Conservation (phyloP, 2,888 invertebrate genomes). For the Steinernema hermaphroditum region DNA sequence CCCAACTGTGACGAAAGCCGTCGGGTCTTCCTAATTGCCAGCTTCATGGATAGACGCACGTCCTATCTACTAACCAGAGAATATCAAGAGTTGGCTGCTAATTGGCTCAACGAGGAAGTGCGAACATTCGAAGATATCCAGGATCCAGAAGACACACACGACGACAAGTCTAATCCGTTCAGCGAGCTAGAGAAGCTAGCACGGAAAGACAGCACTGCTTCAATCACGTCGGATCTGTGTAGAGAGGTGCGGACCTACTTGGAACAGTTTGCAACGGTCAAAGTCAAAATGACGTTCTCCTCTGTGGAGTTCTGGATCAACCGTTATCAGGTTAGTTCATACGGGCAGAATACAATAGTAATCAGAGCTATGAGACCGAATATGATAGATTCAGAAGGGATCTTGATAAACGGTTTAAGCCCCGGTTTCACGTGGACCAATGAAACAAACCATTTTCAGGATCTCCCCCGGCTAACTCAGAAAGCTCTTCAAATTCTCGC, state of each 20-base stretch:
- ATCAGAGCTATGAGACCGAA: no score
- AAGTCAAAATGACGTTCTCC: not conserved
- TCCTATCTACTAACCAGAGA: not conserved
- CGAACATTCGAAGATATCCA: not conserved
- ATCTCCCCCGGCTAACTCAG: not conserved
- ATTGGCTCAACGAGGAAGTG: slow-evolving; percentile 7
- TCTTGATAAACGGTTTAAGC: no score
- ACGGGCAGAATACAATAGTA: no score
- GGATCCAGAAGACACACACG: not conserved
- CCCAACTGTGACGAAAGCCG: not conserved
- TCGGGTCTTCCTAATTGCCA: not conserved
- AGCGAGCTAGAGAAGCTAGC: slow-evolving; percentile 7
- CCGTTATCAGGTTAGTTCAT: not conserved
- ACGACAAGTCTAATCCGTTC: not conserved
- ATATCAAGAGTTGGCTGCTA: slow-evolving; percentile 6
- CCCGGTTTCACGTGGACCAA: no score
- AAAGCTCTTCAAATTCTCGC: slow-evolving; percentile 16
- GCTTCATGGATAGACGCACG: not conserved
- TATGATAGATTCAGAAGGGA: no score
- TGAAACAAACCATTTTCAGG: not conserved
- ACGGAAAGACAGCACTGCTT: not conserved
- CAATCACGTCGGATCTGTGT: not conserved
- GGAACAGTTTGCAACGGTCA: not conserved
- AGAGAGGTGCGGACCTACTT: not conserved
- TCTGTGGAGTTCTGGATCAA: slow-evolving; percentile 4